Conservation (phyloP, 2,888 invertebrate genomes). For the Metallyticus violacea region DNA sequence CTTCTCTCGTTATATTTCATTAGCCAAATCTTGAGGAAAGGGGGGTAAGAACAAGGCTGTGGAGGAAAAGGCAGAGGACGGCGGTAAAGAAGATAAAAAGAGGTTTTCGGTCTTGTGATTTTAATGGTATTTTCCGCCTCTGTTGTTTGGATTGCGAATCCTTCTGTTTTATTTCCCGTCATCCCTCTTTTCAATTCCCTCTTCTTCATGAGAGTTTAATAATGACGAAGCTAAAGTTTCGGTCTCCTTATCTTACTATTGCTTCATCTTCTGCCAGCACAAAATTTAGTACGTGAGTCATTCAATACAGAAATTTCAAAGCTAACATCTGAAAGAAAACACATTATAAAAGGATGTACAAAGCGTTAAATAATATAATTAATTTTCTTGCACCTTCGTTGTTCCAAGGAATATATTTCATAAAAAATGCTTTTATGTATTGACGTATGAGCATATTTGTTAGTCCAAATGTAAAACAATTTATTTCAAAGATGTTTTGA, state of each 20-base stretch:
- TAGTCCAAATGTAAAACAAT: no score
- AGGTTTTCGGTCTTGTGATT: not conserved
- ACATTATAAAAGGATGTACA: not conserved
- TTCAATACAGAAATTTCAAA: not conserved
- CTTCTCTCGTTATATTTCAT: constrained; percentile 27
- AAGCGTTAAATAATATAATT: no score
- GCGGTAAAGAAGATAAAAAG: not conserved
- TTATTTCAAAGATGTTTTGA: no score
- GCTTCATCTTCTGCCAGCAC: not conserved
- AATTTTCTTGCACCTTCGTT: no score
- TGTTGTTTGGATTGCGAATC: constrained; percentile 26
- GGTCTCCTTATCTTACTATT: not conserved
- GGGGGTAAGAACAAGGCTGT: not conserved
- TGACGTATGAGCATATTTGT: no score
- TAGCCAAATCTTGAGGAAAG: constrained; percentile 21
- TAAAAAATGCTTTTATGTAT: no score
- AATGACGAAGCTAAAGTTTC: constrained; percentile 18
- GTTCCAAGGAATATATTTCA: no score
- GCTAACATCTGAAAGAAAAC: not conserved
- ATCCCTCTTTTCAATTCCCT: not conserved
- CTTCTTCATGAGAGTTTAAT: constrained; percentile 20
- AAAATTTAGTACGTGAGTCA: not conserved
- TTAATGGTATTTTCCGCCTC: constrained; percentile 33
- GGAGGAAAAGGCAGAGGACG: not conserved
- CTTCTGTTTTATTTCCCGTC: not conserved